Evolutionary conservation across 1,140 invertebrate genomes (phyloP), one percentile per base, ranked within the genome.

Genomic region (Melitaea cinxia): DNA sequence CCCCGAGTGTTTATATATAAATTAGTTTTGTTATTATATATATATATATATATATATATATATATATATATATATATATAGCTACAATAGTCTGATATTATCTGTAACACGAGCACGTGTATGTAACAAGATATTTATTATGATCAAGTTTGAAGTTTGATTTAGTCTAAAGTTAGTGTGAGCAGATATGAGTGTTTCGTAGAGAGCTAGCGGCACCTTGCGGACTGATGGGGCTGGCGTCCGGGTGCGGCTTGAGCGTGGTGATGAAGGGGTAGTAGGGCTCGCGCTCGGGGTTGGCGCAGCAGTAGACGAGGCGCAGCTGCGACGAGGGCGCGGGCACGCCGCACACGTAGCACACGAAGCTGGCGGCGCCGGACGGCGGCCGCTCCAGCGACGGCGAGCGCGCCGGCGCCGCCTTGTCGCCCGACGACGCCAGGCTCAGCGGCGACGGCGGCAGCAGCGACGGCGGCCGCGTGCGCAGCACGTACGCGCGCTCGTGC

Each of bases 321-420:
- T 94, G 92, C 82, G 94, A 94, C 15, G 94, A 95, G 61, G 95
- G 94, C 82, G 95, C 95, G 82, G 95, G 94, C 65, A 94, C 92
- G 21, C 95, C 95, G 91, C 97, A 98, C 47, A 96, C 96, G 85
- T 97, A 98, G 91, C 97, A 98, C 24, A 97, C 94, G 85, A 97
- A 97, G 59, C 94, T 95, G 10, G 95, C 94, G 17, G 86, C 83
- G 61, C 75, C 57, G 93, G 63, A 63, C 3, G 82, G 80, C 5
- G 81, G 78, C 14, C 82, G 78, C 62, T 85, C 83, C n/a, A 84
- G 65, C 12, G 82, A 83, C 9, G 85, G 85, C 12, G 87, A 89
- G 70, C 85, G 83, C 47, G 87, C 79, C 70, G 78, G 75, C 14
- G 83, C 73, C 1, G 80, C 80, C 2, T 86, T 88, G 77, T 87